Evolutionary conservation across 2,888 invertebrate species (phyloP).

Genomic region (Trissoscelio sp.): DNA sequence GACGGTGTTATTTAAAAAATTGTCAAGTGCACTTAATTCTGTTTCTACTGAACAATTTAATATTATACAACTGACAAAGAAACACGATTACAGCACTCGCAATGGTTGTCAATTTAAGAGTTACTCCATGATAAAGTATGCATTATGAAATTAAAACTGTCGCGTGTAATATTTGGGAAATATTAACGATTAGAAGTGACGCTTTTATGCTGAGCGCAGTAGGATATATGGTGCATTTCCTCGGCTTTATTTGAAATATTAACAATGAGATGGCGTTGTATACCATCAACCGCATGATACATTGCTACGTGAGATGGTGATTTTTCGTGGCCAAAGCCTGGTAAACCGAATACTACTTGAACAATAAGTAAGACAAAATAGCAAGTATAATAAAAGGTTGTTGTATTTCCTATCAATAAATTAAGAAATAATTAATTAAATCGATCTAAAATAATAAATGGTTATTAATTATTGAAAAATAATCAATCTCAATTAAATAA

Average conservation of each 20-base stretch:
- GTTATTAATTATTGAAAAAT: too few relatives aligned
- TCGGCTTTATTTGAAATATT: slow-evolving; percentile 40
- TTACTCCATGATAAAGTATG: slow-evolving; percentile 35
- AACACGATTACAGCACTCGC: slow-evolving; percentile 11
- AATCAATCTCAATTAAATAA: too few relatives aligned
- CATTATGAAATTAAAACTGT: slow-evolving; percentile 48
- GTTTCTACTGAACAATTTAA: slow-evolving; percentile 8
- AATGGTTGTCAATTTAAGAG: slow-evolving; percentile 34
- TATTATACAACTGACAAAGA: slow-evolving; percentile 8
- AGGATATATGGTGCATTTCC: slow-evolving; percentile 26
- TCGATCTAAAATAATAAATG: too few relatives aligned
- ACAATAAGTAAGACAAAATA: slow-evolving; percentile 11
- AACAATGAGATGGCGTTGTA: slow-evolving; percentile 37
- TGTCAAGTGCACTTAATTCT: slow-evolving; percentile 30
- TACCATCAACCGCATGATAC: slow-evolving; percentile 23
- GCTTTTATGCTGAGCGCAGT: slow-evolving; percentile 30
- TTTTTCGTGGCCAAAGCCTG: slow-evolving; percentile 1
- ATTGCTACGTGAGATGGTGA: slow-evolving; percentile 31
- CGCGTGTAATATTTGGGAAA: slow-evolving; percentile 33
- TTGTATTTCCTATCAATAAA: too few relatives aligned
- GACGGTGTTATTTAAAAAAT: slow-evolving; percentile 20
- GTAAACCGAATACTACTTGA: slow-evolving; percentile 19
- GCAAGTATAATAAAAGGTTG: too few relatives aligned
- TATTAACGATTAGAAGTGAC: slow-evolving; percentile 43
- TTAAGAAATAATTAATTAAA: too few relatives aligned